Evolutionary conservation across 1,140 invertebrate genomes (phyloP).

Genomic region (Drosophila pectinifera): DNA sequence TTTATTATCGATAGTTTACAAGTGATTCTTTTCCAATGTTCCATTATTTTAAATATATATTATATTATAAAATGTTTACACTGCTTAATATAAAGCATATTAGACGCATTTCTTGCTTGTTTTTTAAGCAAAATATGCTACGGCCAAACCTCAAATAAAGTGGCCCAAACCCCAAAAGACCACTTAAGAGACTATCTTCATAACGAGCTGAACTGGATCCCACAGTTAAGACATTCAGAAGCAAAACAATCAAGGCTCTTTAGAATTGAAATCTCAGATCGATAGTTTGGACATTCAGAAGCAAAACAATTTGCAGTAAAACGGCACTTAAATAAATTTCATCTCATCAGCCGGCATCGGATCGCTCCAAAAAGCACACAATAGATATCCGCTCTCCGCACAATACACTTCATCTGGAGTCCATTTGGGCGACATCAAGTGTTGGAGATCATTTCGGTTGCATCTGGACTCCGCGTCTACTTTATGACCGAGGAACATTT

Average conservation of each 20-base stretch:
- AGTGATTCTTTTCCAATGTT: no score
- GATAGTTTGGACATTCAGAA: slow-evolving; percentile 44
- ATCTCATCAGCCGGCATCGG: slow-evolving; percentile 14
- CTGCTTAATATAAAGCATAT: background rate
- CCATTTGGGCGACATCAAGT: slow-evolving; percentile 44
- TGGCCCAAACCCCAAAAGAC: background rate
- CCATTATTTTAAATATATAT: no score
- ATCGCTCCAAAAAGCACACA: slow-evolving; percentile 24
- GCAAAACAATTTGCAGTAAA: slow-evolving; percentile 79
- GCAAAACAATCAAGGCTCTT: slow-evolving; percentile 45
- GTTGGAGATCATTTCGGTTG: slow-evolving; percentile 35
- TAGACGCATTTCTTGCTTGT: background rate
- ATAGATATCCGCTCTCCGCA: slow-evolving; percentile 48
- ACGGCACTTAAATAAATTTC: slow-evolving; percentile 45
- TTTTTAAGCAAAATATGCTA: background rate
- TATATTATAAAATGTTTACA: no score
- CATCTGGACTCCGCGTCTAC: slow-evolving; percentile 9
- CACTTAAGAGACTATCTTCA: slow-evolving; percentile 11
- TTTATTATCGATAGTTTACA: no score
- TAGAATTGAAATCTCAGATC: slow-evolving; percentile 36
- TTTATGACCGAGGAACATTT: slow-evolving; percentile 54
- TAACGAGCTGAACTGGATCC: slow-evolving; percentile 17
- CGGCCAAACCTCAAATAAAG: background rate
- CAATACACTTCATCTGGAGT: slow-evolving; percentile 38
- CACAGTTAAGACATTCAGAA: slow-evolving; percentile 49